Base-by-base conservation (phyloP, 1,140 invertebrate species). In the Brachionus sp. region DNA sequence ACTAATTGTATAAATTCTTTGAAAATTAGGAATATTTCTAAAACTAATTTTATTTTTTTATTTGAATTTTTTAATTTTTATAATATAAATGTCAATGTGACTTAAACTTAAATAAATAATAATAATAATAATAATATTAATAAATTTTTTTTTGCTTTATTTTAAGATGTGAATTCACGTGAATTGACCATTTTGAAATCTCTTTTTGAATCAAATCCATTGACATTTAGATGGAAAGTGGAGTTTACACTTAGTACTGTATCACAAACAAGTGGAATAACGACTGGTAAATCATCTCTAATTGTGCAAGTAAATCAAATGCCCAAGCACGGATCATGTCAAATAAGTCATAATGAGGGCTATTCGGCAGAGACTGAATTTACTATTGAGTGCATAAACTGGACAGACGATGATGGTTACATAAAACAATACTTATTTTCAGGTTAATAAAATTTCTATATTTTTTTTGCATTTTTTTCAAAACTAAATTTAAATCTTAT, bases 131-230 rank as follows among this genome's bases (percentile, higher is more conserved):
- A n/a, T 4, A 46, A n/a, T n/a, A 13, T 46, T 46, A 13, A 13
- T 46, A 13, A 46, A 46, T 13, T 46, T 13, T 1, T 16, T 19
- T 19, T 23, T 53, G 9, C 19, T 19, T 57, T 66, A 13, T 35
- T 37, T n/a, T 33, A 5, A 66, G 64, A 66, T 66, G 25, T 37
- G 10, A 66, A 66, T 33, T n/a, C 64, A 35, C 25, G 33, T 44
- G 73, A 77, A 53, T 53, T 77, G 37, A 53, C 46, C 9, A 77
- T 77, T 29, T 44, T 77, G n/a, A 77, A 44, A 12, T 37, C 39
- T 23, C 25, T 53, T 7, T 77, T 77, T 42, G 16, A 7, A 44
- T 42, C 23, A 12, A 77, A 77, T 19, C 37, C 37, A 7, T 13
- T n/a, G 19, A 53, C 46, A 53, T 37, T 42, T 10, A 53, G 39